Conservation (phyloP, 2,113 vertebrate genomes). For the Myotis lucifugus region DNA sequence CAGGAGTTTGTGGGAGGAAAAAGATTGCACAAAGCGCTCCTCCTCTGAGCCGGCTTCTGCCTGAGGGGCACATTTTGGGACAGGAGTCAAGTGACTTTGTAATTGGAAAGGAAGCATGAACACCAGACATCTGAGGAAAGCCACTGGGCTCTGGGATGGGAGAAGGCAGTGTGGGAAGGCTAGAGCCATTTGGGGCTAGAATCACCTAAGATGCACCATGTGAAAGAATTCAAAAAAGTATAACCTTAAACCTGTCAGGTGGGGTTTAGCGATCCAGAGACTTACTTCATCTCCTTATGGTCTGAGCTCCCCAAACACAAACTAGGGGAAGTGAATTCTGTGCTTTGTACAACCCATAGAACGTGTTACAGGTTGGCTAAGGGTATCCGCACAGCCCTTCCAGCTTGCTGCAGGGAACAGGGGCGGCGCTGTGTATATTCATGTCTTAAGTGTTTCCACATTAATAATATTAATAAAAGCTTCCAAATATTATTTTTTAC, state of each 20-base stretch:
- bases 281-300: background rate
- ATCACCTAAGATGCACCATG: background rate
- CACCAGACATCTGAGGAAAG: background rate
- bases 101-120: background rate
- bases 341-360: background rate
- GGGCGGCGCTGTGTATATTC: background rate
- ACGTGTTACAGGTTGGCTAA: background rate
- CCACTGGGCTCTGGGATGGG: background rate
- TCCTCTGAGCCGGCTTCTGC: background rate
- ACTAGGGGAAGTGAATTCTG: background rate
- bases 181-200: background rate
- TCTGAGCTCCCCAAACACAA: background rate
- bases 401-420: background rate
- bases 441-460: conserved; percentile 19
- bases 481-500: conserved; percentile 63
- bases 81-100: background rate
- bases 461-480: conserved; percentile 51
- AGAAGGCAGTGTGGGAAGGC: background rate
- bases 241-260: background rate
- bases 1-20: background rate
- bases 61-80: conserved; percentile 6
- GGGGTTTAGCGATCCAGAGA: background rate
- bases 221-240: background rate
- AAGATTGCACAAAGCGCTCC: background rate
- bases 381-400: background rate